phyloP scores from a whole-genome alignment of 2,113 vertebrate genomes.

The Hylia prasina region DNA sequence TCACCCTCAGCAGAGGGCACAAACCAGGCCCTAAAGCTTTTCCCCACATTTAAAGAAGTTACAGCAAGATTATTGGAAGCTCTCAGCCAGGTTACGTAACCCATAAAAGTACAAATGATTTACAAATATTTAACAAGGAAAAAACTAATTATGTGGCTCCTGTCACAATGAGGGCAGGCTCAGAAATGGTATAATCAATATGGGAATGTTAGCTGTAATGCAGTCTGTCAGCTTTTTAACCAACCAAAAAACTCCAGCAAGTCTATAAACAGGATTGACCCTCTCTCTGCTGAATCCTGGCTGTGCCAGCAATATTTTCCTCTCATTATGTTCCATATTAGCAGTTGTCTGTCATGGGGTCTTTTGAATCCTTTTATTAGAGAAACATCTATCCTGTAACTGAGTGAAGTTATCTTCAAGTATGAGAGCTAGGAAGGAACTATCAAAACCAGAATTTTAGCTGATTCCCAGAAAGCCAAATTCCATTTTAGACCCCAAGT shows the following conservation, averaged over 20 bases:
- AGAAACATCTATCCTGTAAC: background rate
- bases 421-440: background rate
- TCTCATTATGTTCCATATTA: conserved; percentile 16
- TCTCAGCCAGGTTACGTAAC: conserved; percentile 66
- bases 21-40: background rate
- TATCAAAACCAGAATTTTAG: background rate
- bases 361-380: background rate
- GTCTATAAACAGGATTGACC: conserved; percentile 79
- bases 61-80: conserved; percentile 63
- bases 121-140: conserved; percentile 78
- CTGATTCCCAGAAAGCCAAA: background rate
- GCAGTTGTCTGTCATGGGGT: background rate
- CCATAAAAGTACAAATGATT: conserved; percentile 71
- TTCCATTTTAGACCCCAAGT: background rate
- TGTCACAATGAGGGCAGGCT: conserved; percentile 78
- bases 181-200: conserved; percentile 93
- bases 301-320: background rate
- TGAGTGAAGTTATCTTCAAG: background rate
- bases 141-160: conserved; percentile 78
- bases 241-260: conserved; percentile 81
- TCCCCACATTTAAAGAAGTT: conserved; percentile 42
- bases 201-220: conserved; percentile 86
- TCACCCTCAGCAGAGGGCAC: background rate
- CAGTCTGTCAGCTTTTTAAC: conserved; percentile 92
- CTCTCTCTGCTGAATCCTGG: conserved; percentile 11